Evolutionary conservation across 1,140 invertebrate species (phyloP), one percentile per base, ranked within the genome.

Genomic region (Ladona fulva): DNA sequence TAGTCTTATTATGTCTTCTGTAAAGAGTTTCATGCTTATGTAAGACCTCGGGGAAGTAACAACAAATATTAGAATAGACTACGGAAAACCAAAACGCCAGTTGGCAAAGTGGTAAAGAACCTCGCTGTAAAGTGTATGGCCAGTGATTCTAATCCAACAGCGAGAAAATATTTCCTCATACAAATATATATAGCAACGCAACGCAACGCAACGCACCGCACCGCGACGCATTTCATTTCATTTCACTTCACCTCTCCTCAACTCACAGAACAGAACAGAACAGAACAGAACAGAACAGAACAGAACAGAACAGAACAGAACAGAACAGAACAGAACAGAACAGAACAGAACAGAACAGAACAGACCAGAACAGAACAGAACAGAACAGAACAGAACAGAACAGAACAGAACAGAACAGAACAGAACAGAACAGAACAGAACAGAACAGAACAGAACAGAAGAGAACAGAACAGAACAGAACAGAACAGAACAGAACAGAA

Each of bases 401-500:
- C 77, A 78, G 77, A 79, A 78, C 77, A 79, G 78, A 79, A 79
- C 77, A 44, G 66, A 78, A 79, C 42, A 79, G 78, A 78, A 79
- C 42, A 78, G 78, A 78, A 79, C 42, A 79, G 78, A 78, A 78
- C 25, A 78, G 78, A 78, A 79, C 74, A 78, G 78, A 79, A 79
- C 37, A 74, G 78, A 78, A 79, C 73, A 78, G 77, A 79, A 78
- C 77, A 78, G 78, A 79, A 79, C 77, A 78, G 78, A 79, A 79
- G 73, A 78, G 77, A 79, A 78, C 77, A 78, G 77, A 79, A 78
- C 77, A 78, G 78, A 79, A 78, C 74, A 78, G 76, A 79, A 78
- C 77, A 78, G 78, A 79, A 78, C 77, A 79, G 78, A 79, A 78
- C 77, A 78, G 78, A 79, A 78, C 77, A 78, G 77, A 79, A 79